Evolutionary conservation across 2,797 vertebrate species (phyloP).

Genomic region (Rhinatrema bivittatum): DNA sequence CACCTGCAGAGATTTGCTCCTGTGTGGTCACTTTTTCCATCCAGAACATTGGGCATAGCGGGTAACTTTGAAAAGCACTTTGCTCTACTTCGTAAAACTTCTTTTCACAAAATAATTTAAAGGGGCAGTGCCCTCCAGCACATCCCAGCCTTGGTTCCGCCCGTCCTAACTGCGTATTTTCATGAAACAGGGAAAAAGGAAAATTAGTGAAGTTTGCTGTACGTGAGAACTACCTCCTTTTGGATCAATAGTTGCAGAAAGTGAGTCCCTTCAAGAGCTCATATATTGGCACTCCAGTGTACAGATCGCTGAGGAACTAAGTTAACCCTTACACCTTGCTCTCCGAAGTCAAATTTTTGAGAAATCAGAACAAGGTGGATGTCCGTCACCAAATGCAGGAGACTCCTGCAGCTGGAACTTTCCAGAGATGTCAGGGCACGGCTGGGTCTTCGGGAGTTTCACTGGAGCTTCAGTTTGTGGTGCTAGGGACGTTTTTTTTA

Average conservation of each 20-base stretch:
- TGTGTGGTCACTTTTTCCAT: no score
- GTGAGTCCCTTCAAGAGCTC: slow-evolving; percentile 51
- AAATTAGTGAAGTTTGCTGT: no score
- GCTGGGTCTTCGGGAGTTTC: neutral
- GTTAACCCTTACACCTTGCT: slow-evolving; percentile 29
- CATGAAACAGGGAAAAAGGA: no score
- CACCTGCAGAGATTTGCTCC: no score
- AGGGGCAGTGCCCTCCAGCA: no score
- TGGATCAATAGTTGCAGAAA: slow-evolving; percentile 36
- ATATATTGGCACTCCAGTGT: slow-evolving; percentile 43
- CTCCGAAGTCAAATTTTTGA: slow-evolving; percentile 41
- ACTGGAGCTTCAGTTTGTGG: no score
- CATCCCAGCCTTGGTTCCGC: no score
- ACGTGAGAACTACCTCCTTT: slow-evolving; percentile 49
- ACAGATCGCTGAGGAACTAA: slow-evolving; percentile 56
- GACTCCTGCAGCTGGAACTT: slow-evolving; percentile 42
- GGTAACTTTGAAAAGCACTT: no score
- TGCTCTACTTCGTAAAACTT: no score
- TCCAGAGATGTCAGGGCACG: slow-evolving; percentile 40
- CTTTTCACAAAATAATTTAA: no score
- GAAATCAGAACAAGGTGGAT: slow-evolving; percentile 39
- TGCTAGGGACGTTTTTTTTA: neutral
- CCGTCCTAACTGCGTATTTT: no score
- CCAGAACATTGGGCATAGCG: no score
- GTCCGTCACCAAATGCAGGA: slow-evolving; percentile 48